phyloP scores from a whole-genome alignment of 2,888 invertebrate species.

The Agrotis clavis region DNA sequence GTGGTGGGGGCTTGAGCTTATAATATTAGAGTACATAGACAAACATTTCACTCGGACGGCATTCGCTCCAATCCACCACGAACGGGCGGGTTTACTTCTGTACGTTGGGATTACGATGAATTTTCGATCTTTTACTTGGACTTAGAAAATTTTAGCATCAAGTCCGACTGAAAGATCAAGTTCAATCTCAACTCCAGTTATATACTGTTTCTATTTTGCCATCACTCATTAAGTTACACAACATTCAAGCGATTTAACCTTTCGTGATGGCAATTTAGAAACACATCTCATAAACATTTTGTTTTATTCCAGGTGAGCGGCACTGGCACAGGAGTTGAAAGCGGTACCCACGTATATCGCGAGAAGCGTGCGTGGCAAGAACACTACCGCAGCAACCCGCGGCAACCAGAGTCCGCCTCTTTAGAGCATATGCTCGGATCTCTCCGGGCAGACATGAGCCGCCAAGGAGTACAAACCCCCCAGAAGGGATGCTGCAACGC shows the following conservation, averaged over 20 bases:
- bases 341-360: constrained; percentile 92
- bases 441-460: constrained; percentile 99
- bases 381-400: constrained; percentile 89
- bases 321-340: constrained; percentile 83
- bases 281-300: constrained; percentile 19
- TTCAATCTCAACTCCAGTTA: constrained; percentile 25
- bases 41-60: constrained; percentile 89
- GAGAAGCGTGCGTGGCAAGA: constrained; percentile 91
- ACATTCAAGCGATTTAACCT: not conserved
- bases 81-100: constrained; percentile 82
- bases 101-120: constrained; percentile 73
- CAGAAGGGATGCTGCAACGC: constrained; percentile 99
- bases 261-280: constrained; percentile 44
- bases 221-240: not conserved
- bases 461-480: constrained; percentile 99
- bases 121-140: constrained; percentile 70
- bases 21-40: constrained; percentile 91
- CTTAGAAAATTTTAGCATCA: constrained; percentile 44
- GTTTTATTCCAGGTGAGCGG: constrained; percentile 82
- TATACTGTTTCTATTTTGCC: constrained; percentile 50
- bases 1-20: constrained; percentile 89
- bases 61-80: constrained; percentile 85
- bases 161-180: constrained; percentile 52
- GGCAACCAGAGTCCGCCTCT: constrained; percentile 91
- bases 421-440: constrained; percentile 97